Conservation (phyloP, 2,888 invertebrate species). For the Yponomeuta plumbellus region DNA sequence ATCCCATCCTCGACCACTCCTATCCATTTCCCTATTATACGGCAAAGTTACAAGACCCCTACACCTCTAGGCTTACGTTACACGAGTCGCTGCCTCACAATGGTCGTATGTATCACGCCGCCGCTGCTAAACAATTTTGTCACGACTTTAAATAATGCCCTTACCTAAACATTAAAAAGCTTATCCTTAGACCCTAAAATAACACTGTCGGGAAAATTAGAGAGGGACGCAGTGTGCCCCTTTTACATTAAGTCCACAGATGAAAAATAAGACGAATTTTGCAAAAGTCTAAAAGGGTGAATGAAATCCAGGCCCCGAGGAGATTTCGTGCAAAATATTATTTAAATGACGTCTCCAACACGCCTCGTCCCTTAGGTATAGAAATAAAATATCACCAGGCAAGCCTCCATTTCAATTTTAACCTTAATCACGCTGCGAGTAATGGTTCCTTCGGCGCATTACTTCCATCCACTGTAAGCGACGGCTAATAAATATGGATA, state of each 20-base stretch:
- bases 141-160: constrained; percentile 14
- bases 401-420: constrained; percentile 39
- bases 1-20: constrained; percentile 11
- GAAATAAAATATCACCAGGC: constrained; percentile 43
- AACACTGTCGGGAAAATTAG: constrained; percentile 27
- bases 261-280: constrained; percentile 28
- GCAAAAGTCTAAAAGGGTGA: constrained; percentile 27
- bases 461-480: constrained; percentile 29
- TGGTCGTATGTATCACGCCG: not conserved
- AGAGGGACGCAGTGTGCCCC: constrained; percentile 24
- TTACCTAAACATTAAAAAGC: constrained; percentile 25
- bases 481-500: constrained; percentile 48
- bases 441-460: constrained; percentile 37
- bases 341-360: constrained; percentile 43
- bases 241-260: constrained; percentile 25
- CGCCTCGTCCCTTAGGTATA: constrained; percentile 32
- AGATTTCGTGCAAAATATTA: constrained; percentile 48
- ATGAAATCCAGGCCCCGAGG: constrained; percentile 38
- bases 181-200: constrained; percentile 25
- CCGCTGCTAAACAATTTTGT: constrained; percentile 9
- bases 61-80: not conserved
- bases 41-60: not conserved
- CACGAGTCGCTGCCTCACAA: not conserved
- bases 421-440: constrained; percentile 40
- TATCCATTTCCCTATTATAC: constrained; percentile 9